Conservation (phyloP, 2,888 invertebrate species). For the Crocallis elinguaria region DNA sequence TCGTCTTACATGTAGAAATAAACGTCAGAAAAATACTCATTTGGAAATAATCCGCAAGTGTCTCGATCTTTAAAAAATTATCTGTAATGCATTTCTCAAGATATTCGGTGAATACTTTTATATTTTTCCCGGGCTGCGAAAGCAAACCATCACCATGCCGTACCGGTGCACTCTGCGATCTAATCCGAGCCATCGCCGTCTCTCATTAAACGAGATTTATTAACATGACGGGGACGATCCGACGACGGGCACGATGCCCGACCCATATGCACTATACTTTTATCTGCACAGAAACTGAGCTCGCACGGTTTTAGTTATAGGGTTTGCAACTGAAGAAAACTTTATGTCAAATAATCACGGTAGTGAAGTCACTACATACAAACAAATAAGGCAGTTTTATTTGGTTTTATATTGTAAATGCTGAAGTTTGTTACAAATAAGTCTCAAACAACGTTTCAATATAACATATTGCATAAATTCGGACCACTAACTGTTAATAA, state of each 20-base stretch:
- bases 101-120: not conserved
- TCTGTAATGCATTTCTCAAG: not conserved
- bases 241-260: conserved; percentile 54
- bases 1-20: too few species aligned
- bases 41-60: too few species aligned
- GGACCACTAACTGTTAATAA: too few species aligned
- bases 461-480: too few species aligned
- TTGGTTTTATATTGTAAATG: too few species aligned
- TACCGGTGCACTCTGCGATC: conserved; percentile 51
- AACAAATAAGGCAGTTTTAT: too few species aligned
- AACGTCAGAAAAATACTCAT: too few species aligned
- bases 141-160: conserved; percentile 14
- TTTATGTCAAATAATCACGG: too few species aligned
- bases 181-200: conserved; percentile 75
- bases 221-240: conserved; percentile 71
- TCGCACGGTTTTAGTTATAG: not conserved
- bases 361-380: too few species aligned
- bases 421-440: too few species aligned
- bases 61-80: not conserved
- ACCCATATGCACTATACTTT: conserved; percentile 15
- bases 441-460: too few species aligned
- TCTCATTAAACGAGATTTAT: conserved; percentile 83
- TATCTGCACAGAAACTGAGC: not conserved
- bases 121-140: conserved; percentile 6
- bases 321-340: too few species aligned